Conservation (phyloP, 2,888 invertebrate genomes). For the Vanessa cardui region DNA sequence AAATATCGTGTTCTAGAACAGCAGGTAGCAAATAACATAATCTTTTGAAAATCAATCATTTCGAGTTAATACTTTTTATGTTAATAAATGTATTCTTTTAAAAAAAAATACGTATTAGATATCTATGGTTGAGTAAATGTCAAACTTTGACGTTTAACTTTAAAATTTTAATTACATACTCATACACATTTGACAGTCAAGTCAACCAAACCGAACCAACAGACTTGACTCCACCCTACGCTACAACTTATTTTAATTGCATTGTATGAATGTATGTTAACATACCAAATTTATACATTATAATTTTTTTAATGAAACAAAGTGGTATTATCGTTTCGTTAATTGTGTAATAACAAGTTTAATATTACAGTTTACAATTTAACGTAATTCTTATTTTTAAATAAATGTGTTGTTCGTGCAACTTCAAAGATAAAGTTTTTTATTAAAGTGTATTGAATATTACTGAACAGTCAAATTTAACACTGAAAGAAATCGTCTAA, state of each 20-base stretch:
- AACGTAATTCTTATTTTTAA: neutral
- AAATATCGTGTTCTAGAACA: no score
- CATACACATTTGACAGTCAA: neutral
- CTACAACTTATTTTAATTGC: neutral
- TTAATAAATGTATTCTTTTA: no score
- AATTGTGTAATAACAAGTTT: neutral
- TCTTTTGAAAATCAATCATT: no score
- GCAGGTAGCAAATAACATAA: no score
- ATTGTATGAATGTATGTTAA: neutral
- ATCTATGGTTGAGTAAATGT: neutral
- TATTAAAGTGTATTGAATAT: neutral
- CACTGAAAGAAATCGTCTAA: constrained; percentile 1
- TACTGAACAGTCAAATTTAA: neutral
- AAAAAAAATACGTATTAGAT: no score
- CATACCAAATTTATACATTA: neutral
- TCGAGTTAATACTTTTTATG: no score
- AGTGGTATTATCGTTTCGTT: neutral
- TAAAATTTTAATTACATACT: neutral
- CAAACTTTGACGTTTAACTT: neutral
- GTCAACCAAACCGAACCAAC: neutral
- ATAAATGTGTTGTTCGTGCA: neutral
- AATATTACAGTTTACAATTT: neutral
- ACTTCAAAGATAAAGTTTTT: neutral
- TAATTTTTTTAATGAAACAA: neutral
- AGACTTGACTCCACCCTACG: constrained; percentile 18